A percentile compares a stretch with the other conserved stretches of the same genome.
Conservation (phyloP, 2,888 invertebrate genomes). For the Sialis fuliginosa region DNA sequence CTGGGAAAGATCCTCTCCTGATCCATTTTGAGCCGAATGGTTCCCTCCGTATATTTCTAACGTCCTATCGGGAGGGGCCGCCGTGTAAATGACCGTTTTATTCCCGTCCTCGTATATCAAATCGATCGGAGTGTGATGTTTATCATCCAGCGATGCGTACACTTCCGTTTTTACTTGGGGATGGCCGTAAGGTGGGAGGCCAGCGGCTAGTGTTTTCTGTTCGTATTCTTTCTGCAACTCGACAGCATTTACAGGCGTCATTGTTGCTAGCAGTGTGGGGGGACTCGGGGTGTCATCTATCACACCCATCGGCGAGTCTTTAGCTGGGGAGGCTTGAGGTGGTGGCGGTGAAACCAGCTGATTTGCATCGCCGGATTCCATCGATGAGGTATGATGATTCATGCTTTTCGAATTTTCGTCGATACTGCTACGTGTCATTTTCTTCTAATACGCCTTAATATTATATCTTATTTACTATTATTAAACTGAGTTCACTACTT, state of each 20-base stretch:
- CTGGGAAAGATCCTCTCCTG: conserved; percentile 25
- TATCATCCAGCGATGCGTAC: conserved; percentile 26
- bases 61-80: conserved; percentile 60
- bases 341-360: conserved; percentile 29
- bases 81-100: conserved; percentile 69
- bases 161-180: conserved; percentile 37
- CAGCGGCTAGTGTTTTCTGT: conserved; percentile 39
- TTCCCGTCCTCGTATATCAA: conserved; percentile 71
- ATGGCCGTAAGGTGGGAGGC: conserved; percentile 31
- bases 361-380: conserved; percentile 18
- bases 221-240: conserved; percentile 46
- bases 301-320: conserved; percentile 20
- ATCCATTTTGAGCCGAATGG: conserved; percentile 22
- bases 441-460: neutral
- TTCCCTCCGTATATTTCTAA: conserved; percentile 49
- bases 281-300: conserved; percentile 40
- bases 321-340: conserved; percentile 31
- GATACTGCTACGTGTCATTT: conserved; percentile 23
- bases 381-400: conserved; percentile 9
- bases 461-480: too few relatives aligned
- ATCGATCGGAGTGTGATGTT: conserved; percentile 44
- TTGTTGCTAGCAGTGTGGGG: conserved; percentile 64
- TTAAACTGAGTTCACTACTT: too few relatives aligned
- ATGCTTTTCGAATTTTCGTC: conserved; percentile 19
- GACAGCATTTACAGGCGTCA: conserved; percentile 74